phyloP scores from a whole-genome alignment of 2,888 invertebrate genomes.

The Pocota personata region DNA sequence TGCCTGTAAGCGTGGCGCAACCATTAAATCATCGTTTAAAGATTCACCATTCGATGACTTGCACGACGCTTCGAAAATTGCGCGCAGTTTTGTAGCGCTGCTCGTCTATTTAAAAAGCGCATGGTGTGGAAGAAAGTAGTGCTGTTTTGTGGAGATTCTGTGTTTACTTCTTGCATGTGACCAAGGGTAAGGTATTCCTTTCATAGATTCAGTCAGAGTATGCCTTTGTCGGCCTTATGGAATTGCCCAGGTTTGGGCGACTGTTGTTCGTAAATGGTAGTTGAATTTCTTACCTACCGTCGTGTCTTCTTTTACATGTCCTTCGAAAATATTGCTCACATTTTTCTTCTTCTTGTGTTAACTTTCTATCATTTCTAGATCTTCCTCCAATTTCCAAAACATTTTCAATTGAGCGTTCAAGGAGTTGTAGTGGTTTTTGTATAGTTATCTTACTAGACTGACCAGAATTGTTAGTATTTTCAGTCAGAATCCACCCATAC shows the following conservation, averaged over 20 bases:
- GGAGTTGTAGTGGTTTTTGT: background rate
- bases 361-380: background rate
- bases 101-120: background rate
- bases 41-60: background rate
- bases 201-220: too few relatives aligned
- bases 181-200: too few relatives aligned
- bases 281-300: background rate
- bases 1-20: conserved; percentile 4
- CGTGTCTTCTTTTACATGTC: background rate
- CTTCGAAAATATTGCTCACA: background rate
- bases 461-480: background rate
- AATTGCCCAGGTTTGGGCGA: too few relatives aligned
- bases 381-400: background rate
- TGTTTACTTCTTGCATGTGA: background rate
- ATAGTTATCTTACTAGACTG: background rate
- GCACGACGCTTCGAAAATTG: background rate
- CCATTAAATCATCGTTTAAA: conserved; percentile 14
- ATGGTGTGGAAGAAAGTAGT: background rate
- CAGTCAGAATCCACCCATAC: conserved; percentile 19
- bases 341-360: background rate
- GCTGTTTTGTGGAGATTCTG: background rate
- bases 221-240: background rate
- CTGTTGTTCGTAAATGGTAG: background rate
- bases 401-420: background rate
- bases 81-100: background rate